Evolutionary conservation across 2,888 invertebrate species (phyloP).

Genomic region (Tyria jacobaeae): DNA sequence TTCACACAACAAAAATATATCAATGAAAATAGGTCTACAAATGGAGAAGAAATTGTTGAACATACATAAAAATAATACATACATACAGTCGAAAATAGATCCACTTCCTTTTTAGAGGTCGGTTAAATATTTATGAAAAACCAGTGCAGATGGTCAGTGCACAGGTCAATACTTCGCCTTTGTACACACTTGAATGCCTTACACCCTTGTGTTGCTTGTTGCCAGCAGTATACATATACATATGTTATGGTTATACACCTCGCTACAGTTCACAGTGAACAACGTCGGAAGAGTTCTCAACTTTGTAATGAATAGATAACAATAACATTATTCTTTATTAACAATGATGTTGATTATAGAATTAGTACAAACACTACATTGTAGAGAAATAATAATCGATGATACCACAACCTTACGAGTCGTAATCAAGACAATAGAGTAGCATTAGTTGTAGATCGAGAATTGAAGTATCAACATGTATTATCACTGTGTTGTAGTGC

Average conservation of each 20-base stretch:
- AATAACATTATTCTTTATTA: constrained; percentile 12
- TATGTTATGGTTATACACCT: background rate
- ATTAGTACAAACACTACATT: constrained; percentile 19
- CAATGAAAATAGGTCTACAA: too few species aligned
- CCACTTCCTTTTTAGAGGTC: too few species aligned
- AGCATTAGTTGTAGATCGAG: constrained; percentile 41
- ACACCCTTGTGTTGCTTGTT: too few species aligned
- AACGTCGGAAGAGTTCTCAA: constrained; percentile 12
- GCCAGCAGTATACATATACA: background rate
- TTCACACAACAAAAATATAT: too few species aligned
- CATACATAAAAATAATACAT: too few species aligned
- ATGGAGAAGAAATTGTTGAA: too few species aligned
- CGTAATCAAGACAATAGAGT: constrained; percentile 48
- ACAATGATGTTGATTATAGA: constrained; percentile 13
- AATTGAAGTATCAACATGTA: constrained; percentile 51
- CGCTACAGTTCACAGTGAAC: background rate
- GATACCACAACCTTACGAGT: background rate
- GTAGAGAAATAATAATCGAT: constrained; percentile 10
- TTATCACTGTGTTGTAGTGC: constrained; percentile 26
- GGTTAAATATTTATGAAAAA: too few species aligned
- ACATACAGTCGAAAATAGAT: too few species aligned
- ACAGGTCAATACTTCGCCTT: too few species aligned
- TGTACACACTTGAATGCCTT: too few species aligned
- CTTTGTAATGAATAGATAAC: background rate
- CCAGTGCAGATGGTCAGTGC: too few species aligned